Conservation (phyloP, 2,888 invertebrate genomes). For the Euzophera pinguis region DNA sequence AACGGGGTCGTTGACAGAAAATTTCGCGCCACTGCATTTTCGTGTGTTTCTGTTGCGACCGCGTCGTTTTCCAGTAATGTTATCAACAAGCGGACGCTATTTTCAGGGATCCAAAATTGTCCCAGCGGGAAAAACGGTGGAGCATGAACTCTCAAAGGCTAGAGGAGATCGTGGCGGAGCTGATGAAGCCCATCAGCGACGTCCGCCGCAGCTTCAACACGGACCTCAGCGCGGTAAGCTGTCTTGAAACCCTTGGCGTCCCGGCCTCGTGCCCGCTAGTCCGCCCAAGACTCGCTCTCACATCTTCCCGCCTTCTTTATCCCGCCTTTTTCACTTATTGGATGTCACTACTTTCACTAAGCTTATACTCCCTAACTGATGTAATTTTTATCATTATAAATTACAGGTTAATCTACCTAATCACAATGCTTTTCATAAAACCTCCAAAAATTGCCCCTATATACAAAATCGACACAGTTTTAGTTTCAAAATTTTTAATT, state of each 20-base stretch:
- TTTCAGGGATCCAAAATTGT: constrained; percentile 57
- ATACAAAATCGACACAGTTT: no score
- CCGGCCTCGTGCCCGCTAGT: background rate
- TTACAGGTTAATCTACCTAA: no score
- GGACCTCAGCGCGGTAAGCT: constrained; percentile 65
- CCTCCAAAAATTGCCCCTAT: no score
- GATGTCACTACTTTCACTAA: no score
- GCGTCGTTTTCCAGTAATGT: constrained; percentile 56
- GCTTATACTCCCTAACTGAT: no score
- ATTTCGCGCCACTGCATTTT: constrained; percentile 66
- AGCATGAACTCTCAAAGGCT: constrained; percentile 69
- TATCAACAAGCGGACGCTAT: constrained; percentile 52
- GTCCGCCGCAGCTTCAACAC: constrained; percentile 65
- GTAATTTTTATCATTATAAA: no score
- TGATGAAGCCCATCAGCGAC: constrained; percentile 68
- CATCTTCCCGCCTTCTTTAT: background rate
- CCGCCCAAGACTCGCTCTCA: background rate
- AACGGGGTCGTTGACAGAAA: constrained; percentile 55
- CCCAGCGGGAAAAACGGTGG: constrained; percentile 60
- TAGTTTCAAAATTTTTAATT: no score
- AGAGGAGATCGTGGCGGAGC: constrained; percentile 66
- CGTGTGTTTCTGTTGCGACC: constrained; percentile 38
- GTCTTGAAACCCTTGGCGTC: constrained; percentile 7
- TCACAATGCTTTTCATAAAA: no score
- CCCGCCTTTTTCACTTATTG: background rate